Evolutionary conservation across 2,888 invertebrate genomes (phyloP), one percentile per base, ranked within the genome.

Genomic region (Podabrus alpinus): DNA sequence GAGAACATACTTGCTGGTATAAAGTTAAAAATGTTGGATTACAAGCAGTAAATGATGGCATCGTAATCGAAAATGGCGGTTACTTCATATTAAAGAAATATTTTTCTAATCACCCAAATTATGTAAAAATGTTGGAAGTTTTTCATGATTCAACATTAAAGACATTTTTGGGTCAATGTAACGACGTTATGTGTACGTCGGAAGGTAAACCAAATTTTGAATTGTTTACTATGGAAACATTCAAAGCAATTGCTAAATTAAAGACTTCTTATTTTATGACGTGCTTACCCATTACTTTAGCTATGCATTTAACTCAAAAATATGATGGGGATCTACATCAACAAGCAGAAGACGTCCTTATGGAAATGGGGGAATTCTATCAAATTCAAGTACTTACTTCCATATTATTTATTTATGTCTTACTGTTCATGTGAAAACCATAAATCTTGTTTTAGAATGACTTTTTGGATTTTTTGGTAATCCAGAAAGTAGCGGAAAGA

Each of bases 211-310:
- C 93, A 1, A 91, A 92, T 82, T 88, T 95, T 74, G 89, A 91
- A 24, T 89, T 90, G 64, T 95, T 94, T 87, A 96, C 95, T 0
- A 94, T 95, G 94, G 94, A 95, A 73, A 92, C 93, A 82, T 98
- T 97, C 86, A 92, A 93, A 84, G 89, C 94, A 0, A 96, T 98
- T 82, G 95, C 95, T 5, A 95, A 95, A 82, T 96, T 96, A 87
- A 98, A 97, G 88, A 96, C 97, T 4, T 93, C 96, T 0, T 97
- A 95, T 88, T 98, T 99, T 88, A 94, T 97, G 0, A 98, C 97
- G 89, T 94, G 96, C 86, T 91, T 98, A 86, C 99, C 99, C 1
- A 93, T 98, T 21, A 93, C 94, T 13, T 85, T 95, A 74, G 97
- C 96, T 2, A 93, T 99, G 92, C 92, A 95, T 83, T 92, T 98